Evolutionary conservation across 2,113 vertebrate species (phyloP).

Genomic region (Gopherus evgoodei): DNA sequence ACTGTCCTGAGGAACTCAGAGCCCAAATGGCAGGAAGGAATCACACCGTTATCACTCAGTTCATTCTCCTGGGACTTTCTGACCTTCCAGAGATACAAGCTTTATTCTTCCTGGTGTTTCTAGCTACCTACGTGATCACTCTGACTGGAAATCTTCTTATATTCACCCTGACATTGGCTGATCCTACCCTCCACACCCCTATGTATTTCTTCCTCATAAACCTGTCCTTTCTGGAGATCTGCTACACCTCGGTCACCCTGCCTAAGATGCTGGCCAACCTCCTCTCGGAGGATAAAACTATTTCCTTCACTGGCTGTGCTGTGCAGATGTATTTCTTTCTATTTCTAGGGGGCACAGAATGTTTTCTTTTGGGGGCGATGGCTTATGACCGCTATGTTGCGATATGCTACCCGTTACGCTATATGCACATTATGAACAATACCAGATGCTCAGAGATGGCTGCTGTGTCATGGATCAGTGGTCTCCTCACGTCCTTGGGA

Average conservation of each 20-base stretch:
- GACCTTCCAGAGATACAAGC: too few relatives aligned
- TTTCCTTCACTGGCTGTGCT: background rate
- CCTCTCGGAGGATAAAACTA: background rate
- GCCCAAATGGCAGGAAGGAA: too few relatives aligned
- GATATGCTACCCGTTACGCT: slow-evolving; percentile 17
- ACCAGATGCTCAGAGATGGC: background rate
- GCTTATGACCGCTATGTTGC: background rate
- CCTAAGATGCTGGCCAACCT: slow-evolving; percentile 33
- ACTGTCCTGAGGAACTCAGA: too few relatives aligned
- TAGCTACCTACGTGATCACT: too few relatives aligned
- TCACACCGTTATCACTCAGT: too few relatives aligned
- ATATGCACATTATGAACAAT: background rate
- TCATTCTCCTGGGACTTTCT: too few relatives aligned
- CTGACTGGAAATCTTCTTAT: too few relatives aligned
- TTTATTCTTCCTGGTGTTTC: too few relatives aligned
- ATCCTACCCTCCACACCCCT: too few relatives aligned
- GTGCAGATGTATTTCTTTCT: slow-evolving; percentile 53
- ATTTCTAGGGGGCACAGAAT: slow-evolving; percentile 17
- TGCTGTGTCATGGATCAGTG: background rate
- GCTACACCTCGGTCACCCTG: background rate
- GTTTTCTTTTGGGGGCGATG: slow-evolving; percentile 36
- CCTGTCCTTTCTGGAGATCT: background rate
- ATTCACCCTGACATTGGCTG: too few relatives aligned
- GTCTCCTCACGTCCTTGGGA: background rate
- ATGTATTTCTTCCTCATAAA: too few relatives aligned